Base-by-base conservation (phyloP, 2,797 vertebrate species). In the Gymnodraco acuticeps region DNA sequence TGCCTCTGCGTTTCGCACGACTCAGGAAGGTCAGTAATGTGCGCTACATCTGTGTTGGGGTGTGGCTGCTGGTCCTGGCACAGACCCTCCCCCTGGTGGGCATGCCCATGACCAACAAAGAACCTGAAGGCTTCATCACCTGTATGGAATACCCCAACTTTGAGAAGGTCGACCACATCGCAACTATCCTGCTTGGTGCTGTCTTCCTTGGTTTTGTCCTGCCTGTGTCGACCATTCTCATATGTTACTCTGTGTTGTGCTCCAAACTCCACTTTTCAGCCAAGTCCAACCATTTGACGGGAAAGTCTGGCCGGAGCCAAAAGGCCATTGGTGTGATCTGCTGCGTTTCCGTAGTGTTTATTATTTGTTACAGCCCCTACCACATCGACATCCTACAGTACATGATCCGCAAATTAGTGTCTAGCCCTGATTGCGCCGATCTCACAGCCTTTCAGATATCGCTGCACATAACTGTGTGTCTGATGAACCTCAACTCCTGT, bases 101-200 rank as follows among this genome's bases (percentile, higher is more conserved):
- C 63, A 95, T 95, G 47, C 8, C 83, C 0, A 95, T 99, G 97
- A 96, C 94, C 43, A 87, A 93, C 0, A 0, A 6, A 2, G 95
- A 97, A 78, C 5, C 12, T 0, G 84, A 60, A 1, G 91, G 67
- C 66, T 91, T 75, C 87, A 94, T 92, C 77, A 98, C 97, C 0
- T 99, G 98, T 75, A 99, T 99, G 97, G 98, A 99, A 88, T 99
- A 99, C 68, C 97, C 98, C 70, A 98, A 96, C 90, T 98, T 98
- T 47, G 98, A 99, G 76, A 85, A 69, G 43, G 89, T 96, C 2
- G n/a, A 90, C 8, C 74, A 95, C 51, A 93, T 99, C 5, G 96
- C 97, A 23, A 65, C 80, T 70, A 95, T 96, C 15, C 95, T 99
- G 70, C 97, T 99, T 0, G 96, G 94, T 0, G 98, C 94, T 0